Evolutionary conservation across 1,140 invertebrate genomes (phyloP).

Genomic region (Penaeus vannamei): DNA sequence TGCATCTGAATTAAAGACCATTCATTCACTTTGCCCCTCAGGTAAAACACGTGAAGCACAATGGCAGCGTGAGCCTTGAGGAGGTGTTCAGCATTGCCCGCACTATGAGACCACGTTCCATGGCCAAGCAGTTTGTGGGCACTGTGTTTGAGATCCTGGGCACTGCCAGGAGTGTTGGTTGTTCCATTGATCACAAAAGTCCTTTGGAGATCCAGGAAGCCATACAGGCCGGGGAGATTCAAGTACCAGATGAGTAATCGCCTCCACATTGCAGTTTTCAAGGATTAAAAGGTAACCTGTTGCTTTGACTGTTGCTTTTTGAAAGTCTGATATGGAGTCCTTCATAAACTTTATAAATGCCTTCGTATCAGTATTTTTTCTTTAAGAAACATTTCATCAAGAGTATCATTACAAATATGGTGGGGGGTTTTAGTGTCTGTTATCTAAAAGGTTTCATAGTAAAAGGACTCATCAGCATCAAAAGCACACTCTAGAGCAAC

Average conservation of each 20-base stretch:
- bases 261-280: not conserved
- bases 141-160: conserved; percentile 98
- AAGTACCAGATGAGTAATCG: conserved; percentile 85
- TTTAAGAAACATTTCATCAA: too few species aligned
- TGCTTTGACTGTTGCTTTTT: conserved; percentile 10
- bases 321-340: not conserved
- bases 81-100: conserved; percentile 93
- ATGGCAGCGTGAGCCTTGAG: conserved; percentile 94
- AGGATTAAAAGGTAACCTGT: conserved; percentile 28
- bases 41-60: conserved; percentile 89
- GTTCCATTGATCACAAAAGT: conserved; percentile 81
- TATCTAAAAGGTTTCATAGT: too few species aligned
- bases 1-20: too few species aligned
- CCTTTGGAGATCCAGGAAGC: not conserved
- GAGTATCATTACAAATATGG: too few species aligned
- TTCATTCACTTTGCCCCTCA: not conserved
- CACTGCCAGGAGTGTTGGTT: conserved; percentile 88
- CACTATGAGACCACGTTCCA: conserved; percentile 93
- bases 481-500: conserved; percentile 6
- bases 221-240: conserved; percentile 87
- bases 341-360: not conserved
- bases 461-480: not conserved
- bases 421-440: too few species aligned
- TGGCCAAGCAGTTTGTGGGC: conserved; percentile 91
- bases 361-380: too few species aligned